Percentiles rank a stretch among this genome's conserved stretches.
Conservation (phyloP, 2,797 vertebrate species). For the Pteropus rufus region DNA sequence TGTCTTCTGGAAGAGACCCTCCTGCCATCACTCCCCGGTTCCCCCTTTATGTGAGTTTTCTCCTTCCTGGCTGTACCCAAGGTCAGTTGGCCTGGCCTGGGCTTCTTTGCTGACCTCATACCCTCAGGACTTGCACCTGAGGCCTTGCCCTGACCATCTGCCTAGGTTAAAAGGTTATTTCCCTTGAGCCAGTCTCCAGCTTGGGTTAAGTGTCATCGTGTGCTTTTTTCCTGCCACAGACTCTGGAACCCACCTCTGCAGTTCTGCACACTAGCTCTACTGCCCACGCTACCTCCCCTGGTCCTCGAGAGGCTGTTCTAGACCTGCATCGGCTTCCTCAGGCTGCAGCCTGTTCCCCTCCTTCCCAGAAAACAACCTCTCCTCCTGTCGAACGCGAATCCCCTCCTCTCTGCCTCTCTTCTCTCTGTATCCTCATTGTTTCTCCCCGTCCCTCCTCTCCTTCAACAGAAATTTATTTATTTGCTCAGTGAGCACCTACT, state of each 20-base stretch:
- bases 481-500: neutral
- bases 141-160: neutral
- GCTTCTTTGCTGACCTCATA: neutral
- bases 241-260: neutral
- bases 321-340: neutral
- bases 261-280: fast-evolving
- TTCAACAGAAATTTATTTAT: neutral
- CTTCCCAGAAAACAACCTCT: neutral
- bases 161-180: neutral
- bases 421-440: neutral
- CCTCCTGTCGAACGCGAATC: fast-evolving
- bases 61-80: neutral
- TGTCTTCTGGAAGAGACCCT: neutral
- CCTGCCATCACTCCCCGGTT: neutral
- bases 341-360: neutral
- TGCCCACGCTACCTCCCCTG: neutral
- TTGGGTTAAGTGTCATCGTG: neutral
- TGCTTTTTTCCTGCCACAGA: neutral
- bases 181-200: neutral
- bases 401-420: fast-evolving
- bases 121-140: neutral
- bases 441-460: neutral
- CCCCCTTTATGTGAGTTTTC: neutral
- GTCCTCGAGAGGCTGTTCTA: fast-evolving
- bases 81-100: neutral